Evolutionary conservation across 2,113 vertebrate genomes (phyloP), one percentile per base, ranked within the genome.

Genomic region (Nymphicus hollandicus): DNA sequence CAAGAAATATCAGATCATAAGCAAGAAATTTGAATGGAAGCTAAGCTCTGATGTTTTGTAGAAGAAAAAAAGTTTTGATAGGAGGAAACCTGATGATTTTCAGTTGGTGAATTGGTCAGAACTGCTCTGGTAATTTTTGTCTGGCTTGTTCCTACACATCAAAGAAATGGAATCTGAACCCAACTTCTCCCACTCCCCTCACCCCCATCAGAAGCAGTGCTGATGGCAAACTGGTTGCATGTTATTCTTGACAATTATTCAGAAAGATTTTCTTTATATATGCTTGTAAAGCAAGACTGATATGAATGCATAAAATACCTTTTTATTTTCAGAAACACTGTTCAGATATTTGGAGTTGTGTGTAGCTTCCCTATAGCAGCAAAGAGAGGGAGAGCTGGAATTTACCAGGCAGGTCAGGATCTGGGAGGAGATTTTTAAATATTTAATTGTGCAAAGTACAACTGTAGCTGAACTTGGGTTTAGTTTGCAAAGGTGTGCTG

Each of bases 111-210:
- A 1, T 23, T 70, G 17, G 13, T 17, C 9, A 29, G 23, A 61
- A 71, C 29, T 41, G 5, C 13, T 71, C 23, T 71, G 23, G 18
- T 8, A 53, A 19, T 69, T 90, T 49, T 10, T 81, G 2, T 47
- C 17, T 86, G 22, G 23, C 11, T 29, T 25, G 11, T 60, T 80
- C 28, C 7, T 52, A 7, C 3, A 7, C 5, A 8, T 19, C 11
- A 35, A 78, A 73, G 50, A 63, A 86, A 70, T 22, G 7, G 8
- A 29, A 6, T 39, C 84, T 50, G 9, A 74, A 58, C 2, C 2
- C 2, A 39, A 4, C 0, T 4, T 5, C 16, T 3, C 3, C 11
- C 13, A 3, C 3, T 11, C 9, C 3, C 3, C 13, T 41, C 41
- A 41, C 41, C 13, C 4, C 3, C 15, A 6, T 33, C 10, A 17